Evolutionary conservation across 1,140 invertebrate genomes (phyloP), one percentile per base, ranked within the genome.

Genomic region (Arion vulgaris): DNA sequence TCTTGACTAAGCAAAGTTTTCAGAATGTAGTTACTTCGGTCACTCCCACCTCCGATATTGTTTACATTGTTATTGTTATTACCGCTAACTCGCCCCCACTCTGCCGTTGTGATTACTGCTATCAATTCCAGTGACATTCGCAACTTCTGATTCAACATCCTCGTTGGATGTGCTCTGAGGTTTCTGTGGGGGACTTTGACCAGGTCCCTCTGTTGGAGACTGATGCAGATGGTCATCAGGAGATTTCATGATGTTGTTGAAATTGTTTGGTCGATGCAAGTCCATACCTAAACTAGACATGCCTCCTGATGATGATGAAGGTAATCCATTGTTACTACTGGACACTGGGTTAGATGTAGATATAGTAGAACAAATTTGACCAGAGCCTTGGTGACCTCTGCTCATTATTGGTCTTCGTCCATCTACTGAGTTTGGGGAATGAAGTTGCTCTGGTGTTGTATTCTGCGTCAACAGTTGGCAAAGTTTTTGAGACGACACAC

Each of bases 1-100:
- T 97, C 96, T 88, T 96, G 95, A 90, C 96, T 96, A 66, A 97
- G 92, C 88, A 97, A 91, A 80, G 94, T 95, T 90, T 96, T 96
- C 66, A 96, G 92, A 89, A 96, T 96, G 84, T 92, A 91, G 90
- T 95, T 94, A 88, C 75, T 91, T 80, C 49, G 91, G 88, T 84
- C 92, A 89, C 86, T 73, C 81, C 32, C 51, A 78, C 38, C 74
- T 71, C 53, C 79, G 75, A 32, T 71, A 71, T 34, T 79, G 81
- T 9, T 73, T 5, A 4, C 39, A 26, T 38, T 66, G 17, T 51
- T 57, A 49, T 51, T 51, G 26, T 23, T 23, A 1, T 34, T 28
- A 26, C 74, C 45, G 23, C 49, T 49, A 15, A n/a, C 19, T 15
- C 49, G 23, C n/a, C 49, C 62, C 45, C 45, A 53, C 74, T 79